Conservation (phyloP, 2,888 invertebrate species). For the Agrotis puta region DNA sequence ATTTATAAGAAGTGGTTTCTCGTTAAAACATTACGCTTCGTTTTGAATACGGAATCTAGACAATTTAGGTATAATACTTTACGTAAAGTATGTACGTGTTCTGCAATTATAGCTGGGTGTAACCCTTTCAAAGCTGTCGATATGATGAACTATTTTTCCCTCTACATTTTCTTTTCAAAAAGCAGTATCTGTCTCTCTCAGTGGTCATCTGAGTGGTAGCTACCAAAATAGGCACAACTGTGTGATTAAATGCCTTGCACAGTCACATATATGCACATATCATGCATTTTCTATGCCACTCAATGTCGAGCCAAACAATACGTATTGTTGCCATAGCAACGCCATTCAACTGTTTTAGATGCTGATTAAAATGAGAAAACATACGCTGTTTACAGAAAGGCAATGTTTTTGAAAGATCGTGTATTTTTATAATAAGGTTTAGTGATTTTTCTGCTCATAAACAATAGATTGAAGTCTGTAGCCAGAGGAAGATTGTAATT, state of each 20-base stretch:
- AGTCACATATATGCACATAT: neutral
- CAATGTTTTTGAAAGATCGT: neutral
- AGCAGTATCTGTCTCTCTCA: too few species aligned
- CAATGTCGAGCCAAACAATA: conserved; percentile 12
- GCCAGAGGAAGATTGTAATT: too few species aligned
- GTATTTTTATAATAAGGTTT: neutral
- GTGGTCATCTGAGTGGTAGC: neutral
- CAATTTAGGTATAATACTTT: too few species aligned
- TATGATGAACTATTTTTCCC: neutral
- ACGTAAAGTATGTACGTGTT: too few species aligned
- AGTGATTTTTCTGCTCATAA: too few species aligned
- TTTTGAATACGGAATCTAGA: too few species aligned
- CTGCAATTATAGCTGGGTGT: too few species aligned
- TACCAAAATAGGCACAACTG: neutral
- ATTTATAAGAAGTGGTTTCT: too few species aligned
- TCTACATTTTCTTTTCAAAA: neutral
- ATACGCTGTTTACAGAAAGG: neutral
- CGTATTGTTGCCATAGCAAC: conserved; percentile 13
- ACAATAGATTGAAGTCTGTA: too few species aligned
- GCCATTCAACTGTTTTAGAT: conserved; percentile 6
- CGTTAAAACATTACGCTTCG: too few species aligned
- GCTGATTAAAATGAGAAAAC: conserved; percentile 3
- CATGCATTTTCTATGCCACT: conserved; percentile 3
- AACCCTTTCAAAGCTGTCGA: too few species aligned
- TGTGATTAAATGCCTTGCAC: neutral